A percentile compares a stretch with the other conserved stretches of the same genome.
phyloP scores from a whole-genome alignment of 2,888 invertebrate species.

The Dendrolimus houi region DNA sequence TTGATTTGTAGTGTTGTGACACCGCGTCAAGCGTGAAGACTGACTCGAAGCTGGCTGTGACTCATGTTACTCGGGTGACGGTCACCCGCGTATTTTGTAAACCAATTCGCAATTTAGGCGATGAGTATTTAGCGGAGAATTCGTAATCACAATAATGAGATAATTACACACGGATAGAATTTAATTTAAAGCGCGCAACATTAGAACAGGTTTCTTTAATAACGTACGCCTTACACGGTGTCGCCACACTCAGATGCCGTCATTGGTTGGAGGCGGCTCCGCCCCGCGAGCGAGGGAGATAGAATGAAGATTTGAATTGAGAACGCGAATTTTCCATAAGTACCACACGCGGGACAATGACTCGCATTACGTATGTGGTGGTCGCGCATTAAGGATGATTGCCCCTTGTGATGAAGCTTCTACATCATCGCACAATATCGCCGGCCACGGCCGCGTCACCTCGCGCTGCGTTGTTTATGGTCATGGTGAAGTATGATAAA shows the following conservation, averaged over 20 bases:
- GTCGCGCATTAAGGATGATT: slow-evolving; percentile 74
- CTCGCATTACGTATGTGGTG: slow-evolving; percentile 76
- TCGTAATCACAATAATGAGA: slow-evolving; percentile 76
- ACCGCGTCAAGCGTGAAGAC: too few species aligned
- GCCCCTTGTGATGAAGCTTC: slow-evolving; percentile 72
- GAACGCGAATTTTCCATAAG: slow-evolving; percentile 77
- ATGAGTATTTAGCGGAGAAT: slow-evolving; percentile 71
- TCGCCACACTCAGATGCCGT: slow-evolving; percentile 68
- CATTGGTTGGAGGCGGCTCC: slow-evolving; percentile 73
- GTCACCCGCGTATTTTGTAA: slow-evolving; percentile 18
- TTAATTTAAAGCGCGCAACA: slow-evolving; percentile 76
- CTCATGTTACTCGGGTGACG: too few species aligned
- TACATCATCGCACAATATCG: slow-evolving; percentile 73
- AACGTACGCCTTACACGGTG: slow-evolving; percentile 75
- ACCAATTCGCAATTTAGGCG: slow-evolving; percentile 64
- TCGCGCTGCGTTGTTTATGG: slow-evolving; percentile 58
- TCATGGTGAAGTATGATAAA: slow-evolving; percentile 69
- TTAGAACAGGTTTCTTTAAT: slow-evolving; percentile 77
- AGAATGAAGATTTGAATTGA: slow-evolving; percentile 74
- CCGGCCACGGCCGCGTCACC: slow-evolving; percentile 35
- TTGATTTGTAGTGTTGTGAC: not conserved
- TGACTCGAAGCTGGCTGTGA: too few species aligned
- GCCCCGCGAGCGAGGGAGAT: slow-evolving; percentile 74
- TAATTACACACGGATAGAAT: slow-evolving; percentile 76
- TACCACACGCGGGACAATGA: slow-evolving; percentile 75